phyloP scores from a whole-genome alignment of 2,888 invertebrate genomes.

The Heliconius ismenius region DNA sequence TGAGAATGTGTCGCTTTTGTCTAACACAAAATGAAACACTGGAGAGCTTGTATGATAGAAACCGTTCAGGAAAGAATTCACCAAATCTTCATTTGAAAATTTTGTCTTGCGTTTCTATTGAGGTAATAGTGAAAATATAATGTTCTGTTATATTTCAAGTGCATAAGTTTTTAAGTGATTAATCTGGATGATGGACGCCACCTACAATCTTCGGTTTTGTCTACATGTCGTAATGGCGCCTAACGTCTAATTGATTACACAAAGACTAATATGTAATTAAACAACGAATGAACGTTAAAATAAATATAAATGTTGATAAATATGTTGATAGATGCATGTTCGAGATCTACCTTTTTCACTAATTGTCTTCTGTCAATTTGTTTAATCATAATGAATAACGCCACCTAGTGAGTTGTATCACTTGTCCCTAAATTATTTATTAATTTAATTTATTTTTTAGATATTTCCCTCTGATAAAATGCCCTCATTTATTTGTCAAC shows the following conservation, averaged over 20 bases:
- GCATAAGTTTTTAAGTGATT: not conserved
- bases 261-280: not conserved
- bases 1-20: constrained; percentile 89
- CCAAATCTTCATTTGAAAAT: constrained; percentile 88
- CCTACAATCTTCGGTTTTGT: constrained; percentile 41
- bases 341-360: not conserved
- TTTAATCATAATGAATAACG: constrained; percentile 39
- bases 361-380: constrained; percentile 25
- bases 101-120: constrained; percentile 88
- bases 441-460: constrained; percentile 55
- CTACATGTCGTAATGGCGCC: constrained; percentile 46
- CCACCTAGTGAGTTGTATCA: constrained; percentile 45
- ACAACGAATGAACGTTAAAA: not conserved
- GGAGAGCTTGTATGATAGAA: constrained; percentile 85
- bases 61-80: constrained; percentile 79
- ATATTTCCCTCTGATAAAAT: constrained; percentile 86
- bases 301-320: not conserved
- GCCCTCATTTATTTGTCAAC: constrained; percentile 87
- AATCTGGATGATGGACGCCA: constrained; percentile 46
- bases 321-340: not conserved
- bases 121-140: constrained; percentile 78
- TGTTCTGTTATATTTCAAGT: constrained; percentile 10
- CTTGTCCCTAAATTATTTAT: not conserved
- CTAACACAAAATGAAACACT: constrained; percentile 84
- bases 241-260: constrained; percentile 33